Evolutionary conservation across 2,113 vertebrate species (phyloP).

Genomic region (Heterocephalus glaber): DNA sequence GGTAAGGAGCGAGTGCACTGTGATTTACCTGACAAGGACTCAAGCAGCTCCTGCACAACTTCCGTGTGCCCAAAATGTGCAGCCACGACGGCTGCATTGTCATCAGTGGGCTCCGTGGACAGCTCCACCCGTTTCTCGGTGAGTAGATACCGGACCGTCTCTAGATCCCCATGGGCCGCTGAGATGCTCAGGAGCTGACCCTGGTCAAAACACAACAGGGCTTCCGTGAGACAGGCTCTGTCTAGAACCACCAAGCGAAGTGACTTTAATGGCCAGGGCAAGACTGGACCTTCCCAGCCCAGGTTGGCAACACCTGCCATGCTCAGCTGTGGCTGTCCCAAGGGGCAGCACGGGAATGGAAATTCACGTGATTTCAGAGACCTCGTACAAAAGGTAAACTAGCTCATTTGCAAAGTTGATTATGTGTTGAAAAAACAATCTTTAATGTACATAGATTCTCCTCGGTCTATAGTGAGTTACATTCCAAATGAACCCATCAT

Average conservation of each 20-base stretch:
- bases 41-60: constrained; percentile 90
- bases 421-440: not conserved
- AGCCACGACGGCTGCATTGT: constrained; percentile 92
- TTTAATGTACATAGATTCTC: not conserved
- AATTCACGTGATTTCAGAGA: not conserved
- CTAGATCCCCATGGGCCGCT: constrained; percentile 89
- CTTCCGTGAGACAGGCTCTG: not conserved
- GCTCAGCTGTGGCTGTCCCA: rapidly evolving
- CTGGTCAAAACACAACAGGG: constrained; percentile 75
- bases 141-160: constrained; percentile 90
- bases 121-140: constrained; percentile 86
- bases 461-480: not conserved
- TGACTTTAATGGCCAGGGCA: rapidly evolving
- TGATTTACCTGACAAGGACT: constrained; percentile 89
- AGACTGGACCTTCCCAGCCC: rapidly evolving
- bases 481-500: not conserved
- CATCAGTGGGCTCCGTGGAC: constrained; percentile 88
- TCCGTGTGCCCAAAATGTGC: constrained; percentile 89
- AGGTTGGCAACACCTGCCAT: rapidly evolving
- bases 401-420: no score
- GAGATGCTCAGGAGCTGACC: constrained; percentile 88
- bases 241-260: rapidly evolving
- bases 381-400: not conserved
- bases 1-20: rapidly evolving
- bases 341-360: no score